These are phyloP conservation scores for Ametastegia equiseti DNA, from an alignment of 2,888 invertebrate species.

Conservation along the genomic window DNA sequence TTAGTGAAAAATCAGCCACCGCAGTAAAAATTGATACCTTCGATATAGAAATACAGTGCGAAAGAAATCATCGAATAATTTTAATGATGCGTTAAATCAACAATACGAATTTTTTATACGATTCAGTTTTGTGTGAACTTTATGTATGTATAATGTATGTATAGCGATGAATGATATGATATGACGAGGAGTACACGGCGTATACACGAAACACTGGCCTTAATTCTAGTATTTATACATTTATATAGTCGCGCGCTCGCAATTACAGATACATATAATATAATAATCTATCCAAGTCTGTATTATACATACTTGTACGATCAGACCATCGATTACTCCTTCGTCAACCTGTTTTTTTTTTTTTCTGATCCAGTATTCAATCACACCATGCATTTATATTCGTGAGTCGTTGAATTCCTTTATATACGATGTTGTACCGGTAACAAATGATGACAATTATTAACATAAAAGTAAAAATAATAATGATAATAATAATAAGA, in stretches of 20 bases:
- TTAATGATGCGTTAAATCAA: conserved; percentile 35
- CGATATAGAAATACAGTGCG: background rate
- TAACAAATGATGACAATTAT: background rate
- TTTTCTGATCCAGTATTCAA: conserved; percentile 45
- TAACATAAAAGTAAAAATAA: background rate
- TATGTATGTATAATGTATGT: conserved; percentile 31
- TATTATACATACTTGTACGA: conserved; percentile 49
- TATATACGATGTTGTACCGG: conserved; percentile 13
- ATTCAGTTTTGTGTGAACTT: no score
- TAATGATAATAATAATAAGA: conserved; percentile 60
- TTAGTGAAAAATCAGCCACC: background rate
- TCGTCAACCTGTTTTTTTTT: conserved; percentile 45
- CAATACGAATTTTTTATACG: no score
- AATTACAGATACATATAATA: conserved; percentile 52
- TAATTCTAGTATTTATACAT: conserved; percentile 74
- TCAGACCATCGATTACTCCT: no score
- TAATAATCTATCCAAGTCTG: conserved; percentile 11
- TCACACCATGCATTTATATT: conserved; percentile 25
- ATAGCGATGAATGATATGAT: conserved; percentile 62
- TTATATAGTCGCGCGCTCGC: conserved; percentile 25
- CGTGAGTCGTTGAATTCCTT: conserved; percentile 26
- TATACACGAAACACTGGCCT: conserved; percentile 76
- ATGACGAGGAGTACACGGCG: conserved; percentile 74
- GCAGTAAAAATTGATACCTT: background rate
- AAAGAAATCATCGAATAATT: background rate